Conservation (phyloP, 2,888 invertebrate species). For the Diaprepes abbreviatus region DNA sequence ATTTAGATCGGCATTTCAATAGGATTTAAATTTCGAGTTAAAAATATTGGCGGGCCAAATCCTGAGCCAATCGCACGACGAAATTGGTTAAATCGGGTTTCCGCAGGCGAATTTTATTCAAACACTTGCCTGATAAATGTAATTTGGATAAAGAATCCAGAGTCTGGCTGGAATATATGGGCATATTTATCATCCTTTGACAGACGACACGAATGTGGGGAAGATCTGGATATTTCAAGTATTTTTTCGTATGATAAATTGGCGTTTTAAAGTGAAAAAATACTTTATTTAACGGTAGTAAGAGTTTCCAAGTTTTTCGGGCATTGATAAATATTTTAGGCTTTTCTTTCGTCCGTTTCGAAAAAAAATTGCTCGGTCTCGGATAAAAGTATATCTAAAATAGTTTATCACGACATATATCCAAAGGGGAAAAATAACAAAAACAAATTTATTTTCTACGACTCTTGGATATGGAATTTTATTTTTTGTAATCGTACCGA, state of each 20-base stretch:
- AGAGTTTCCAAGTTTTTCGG: background rate
- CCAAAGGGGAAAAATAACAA: too few relatives aligned
- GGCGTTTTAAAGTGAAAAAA: slow-evolving; percentile 24
- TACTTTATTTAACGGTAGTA: slow-evolving; percentile 11
- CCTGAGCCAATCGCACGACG: slow-evolving; percentile 35
- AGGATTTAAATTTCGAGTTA: slow-evolving; percentile 39
- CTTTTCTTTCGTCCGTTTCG: background rate
- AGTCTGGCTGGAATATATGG: slow-evolving; percentile 35
- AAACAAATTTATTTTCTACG: too few relatives aligned
- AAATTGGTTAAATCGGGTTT: slow-evolving; percentile 41
- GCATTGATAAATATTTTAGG: background rate
- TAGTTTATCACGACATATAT: too few relatives aligned
- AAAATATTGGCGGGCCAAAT: slow-evolving; percentile 39
- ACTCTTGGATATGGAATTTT: too few relatives aligned
- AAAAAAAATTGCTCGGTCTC: too few relatives aligned
- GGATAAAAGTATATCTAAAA: too few relatives aligned
- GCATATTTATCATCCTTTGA: slow-evolving; percentile 46
- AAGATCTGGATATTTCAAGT: slow-evolving; percentile 34
- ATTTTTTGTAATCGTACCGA: too few relatives aligned
- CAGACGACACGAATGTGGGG: slow-evolving; percentile 42
- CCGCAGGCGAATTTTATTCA: slow-evolving; percentile 43
- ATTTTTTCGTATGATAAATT: slow-evolving; percentile 34
- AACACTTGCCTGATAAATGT: slow-evolving; percentile 48
- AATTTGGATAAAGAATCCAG: slow-evolving; percentile 48
- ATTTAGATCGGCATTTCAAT: slow-evolving; percentile 22